Evolutionary conservation across 2,888 invertebrate species (phyloP).

Genomic region (Protula sp.): DNA sequence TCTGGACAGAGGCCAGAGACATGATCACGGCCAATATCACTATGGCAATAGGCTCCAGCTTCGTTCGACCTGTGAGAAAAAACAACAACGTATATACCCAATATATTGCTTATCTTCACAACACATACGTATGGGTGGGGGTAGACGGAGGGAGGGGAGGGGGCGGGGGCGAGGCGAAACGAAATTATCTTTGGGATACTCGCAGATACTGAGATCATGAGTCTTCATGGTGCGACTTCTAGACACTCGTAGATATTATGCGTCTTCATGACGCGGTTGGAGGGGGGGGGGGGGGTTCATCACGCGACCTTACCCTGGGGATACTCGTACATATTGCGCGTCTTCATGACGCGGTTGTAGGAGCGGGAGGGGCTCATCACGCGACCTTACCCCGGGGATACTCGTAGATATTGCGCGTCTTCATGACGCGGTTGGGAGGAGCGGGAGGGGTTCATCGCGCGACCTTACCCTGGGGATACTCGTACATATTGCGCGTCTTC

Average conservation of each 20-base stretch:
- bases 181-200: constrained; percentile 53
- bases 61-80: constrained; percentile 34
- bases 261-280: constrained; percentile 50
- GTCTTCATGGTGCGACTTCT: constrained; percentile 52
- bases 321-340: constrained; percentile 53
- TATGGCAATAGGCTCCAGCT: constrained; percentile 49
- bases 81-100: too few relatives aligned
- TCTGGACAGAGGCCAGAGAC: constrained; percentile 50
- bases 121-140: constrained; percentile 31
- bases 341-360: constrained; percentile 50
- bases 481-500: constrained; percentile 50
- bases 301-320: constrained; percentile 46
- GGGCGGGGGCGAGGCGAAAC: constrained; percentile 43
- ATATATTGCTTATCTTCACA: constrained; percentile 50
- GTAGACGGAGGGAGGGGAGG: constrained; percentile 28
- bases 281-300: too few relatives aligned
- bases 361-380: too few relatives aligned
- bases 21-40: constrained; percentile 51
- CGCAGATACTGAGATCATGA: constrained; percentile 51
- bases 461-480: constrained; percentile 53
- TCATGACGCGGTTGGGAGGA: constrained; percentile 52
- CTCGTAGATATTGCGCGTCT: constrained; percentile 50
- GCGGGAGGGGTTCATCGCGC: too few relatives aligned
- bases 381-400: constrained; percentile 53
- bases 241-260: constrained; percentile 55